Evolutionary conservation across 2,113 vertebrate species (phyloP).

Genomic region (Phaethon lepturus): DNA sequence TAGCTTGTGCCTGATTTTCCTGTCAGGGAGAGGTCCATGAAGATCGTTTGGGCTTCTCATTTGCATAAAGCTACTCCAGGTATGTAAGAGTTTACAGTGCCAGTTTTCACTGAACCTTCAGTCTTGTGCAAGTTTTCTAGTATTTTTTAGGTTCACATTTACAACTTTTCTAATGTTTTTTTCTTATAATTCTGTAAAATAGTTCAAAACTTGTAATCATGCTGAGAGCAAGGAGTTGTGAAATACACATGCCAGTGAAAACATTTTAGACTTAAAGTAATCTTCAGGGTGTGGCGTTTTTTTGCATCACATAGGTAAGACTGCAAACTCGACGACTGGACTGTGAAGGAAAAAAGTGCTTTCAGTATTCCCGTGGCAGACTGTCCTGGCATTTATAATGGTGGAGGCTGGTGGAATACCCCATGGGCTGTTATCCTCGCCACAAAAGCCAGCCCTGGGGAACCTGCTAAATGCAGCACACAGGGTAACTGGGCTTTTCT

Average conservation of each 20-base stretch:
- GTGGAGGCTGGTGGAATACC: not conserved
- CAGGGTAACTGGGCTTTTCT: not conserved
- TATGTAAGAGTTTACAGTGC: not conserved
- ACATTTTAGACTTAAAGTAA: not conserved
- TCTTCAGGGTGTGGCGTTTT: not conserved
- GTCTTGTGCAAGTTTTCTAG: not conserved
- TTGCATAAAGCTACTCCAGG: not conserved
- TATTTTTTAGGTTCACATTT: not conserved
- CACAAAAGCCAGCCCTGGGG: not conserved
- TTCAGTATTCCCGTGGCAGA: not conserved
- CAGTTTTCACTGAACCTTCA: not conserved
- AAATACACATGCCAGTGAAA: rapidly evolving
- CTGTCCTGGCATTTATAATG: not conserved
- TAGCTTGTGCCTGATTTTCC: not conserved
- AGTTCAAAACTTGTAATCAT: not conserved
- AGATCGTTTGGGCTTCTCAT: not conserved
- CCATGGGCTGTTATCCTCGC: not conserved
- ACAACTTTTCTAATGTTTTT: not conserved
- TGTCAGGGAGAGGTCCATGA: not conserved
- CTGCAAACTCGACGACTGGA: not conserved
- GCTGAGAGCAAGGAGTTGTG: not conserved
- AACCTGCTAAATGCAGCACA: rapidly evolving
- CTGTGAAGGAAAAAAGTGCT: not conserved
- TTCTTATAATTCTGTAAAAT: not conserved
- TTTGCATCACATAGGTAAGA: not conserved